Conservation (phyloP, 2,888 invertebrate genomes). For the Lymantria dispar region DNA sequence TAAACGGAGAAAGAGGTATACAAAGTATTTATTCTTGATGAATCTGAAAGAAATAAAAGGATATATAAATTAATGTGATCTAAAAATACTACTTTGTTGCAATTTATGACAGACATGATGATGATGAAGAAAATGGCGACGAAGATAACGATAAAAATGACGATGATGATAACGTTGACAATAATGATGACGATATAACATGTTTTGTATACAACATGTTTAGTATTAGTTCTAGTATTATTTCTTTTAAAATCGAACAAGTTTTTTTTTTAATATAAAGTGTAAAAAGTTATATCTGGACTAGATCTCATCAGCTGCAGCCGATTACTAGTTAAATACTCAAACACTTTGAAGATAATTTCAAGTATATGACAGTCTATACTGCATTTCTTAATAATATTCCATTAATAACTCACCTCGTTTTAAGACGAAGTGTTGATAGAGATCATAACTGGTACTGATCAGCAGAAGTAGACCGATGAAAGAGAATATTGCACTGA, state of each 20-base stretch:
- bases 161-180: too few species aligned
- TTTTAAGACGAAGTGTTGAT: conserved; percentile 36
- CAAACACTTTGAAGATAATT: too few species aligned
- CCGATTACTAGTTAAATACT: too few species aligned
- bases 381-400: too few species aligned
- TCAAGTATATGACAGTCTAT: too few species aligned
- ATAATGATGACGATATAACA: too few species aligned
- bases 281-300: too few species aligned
- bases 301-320: too few species aligned
- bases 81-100: background rate
- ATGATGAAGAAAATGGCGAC: background rate
- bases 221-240: too few species aligned
- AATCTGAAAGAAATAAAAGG: conserved; percentile 21
- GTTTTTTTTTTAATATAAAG: too few species aligned
- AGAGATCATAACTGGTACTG: conserved; percentile 52
- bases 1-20: conserved; percentile 58
- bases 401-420: conserved; percentile 34
- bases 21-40: conserved; percentile 29
- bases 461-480: conserved; percentile 37
- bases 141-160: background rate
- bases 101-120: background rate
- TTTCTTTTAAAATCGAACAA: too few species aligned
- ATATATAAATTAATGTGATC: background rate
- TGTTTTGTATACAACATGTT: too few species aligned
- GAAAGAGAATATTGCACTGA: conserved; percentile 48